Conservation (phyloP, 2,797 vertebrate genomes). For the Acestrorhynchus altus region DNA sequence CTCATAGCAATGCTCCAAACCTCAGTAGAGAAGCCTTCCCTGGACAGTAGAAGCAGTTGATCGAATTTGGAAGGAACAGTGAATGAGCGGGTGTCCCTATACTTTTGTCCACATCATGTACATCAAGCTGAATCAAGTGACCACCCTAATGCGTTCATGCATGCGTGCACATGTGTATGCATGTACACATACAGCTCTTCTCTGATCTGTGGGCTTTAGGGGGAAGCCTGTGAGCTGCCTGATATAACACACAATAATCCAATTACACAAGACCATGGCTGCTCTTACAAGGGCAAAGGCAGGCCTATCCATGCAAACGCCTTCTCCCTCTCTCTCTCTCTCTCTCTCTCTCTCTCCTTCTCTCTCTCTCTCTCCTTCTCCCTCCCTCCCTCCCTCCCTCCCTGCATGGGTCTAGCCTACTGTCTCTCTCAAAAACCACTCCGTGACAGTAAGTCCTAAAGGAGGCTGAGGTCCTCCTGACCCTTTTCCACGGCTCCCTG, state of each 20-base stretch:
- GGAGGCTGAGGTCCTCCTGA: neutral
- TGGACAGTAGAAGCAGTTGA: too few species aligned
- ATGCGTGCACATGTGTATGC: neutral
- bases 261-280: slow-evolving; percentile 46
- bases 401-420: neutral
- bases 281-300: slow-evolving; percentile 27
- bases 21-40: too few species aligned
- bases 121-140: neutral
- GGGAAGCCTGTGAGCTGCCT: slow-evolving; percentile 32
- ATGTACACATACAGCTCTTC: neutral
- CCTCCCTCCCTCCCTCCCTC: too few species aligned
- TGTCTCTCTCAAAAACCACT: neutral
- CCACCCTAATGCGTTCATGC: neutral
- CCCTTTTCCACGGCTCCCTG: neutral
- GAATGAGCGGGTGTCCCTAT: too few species aligned
- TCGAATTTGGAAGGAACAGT: too few species aligned
- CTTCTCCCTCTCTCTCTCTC: too few species aligned
- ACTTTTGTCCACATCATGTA: too few species aligned
- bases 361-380: too few species aligned
- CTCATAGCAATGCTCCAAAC: too few species aligned
- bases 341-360: too few species aligned
- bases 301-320: neutral
- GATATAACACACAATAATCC: slow-evolving; percentile 51
- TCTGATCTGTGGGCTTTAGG: slow-evolving; percentile 28
- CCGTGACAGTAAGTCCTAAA: neutral